phyloP scores from a whole-genome alignment of 2,888 invertebrate genomes.

The Petrolisthes cinctipes region DNA sequence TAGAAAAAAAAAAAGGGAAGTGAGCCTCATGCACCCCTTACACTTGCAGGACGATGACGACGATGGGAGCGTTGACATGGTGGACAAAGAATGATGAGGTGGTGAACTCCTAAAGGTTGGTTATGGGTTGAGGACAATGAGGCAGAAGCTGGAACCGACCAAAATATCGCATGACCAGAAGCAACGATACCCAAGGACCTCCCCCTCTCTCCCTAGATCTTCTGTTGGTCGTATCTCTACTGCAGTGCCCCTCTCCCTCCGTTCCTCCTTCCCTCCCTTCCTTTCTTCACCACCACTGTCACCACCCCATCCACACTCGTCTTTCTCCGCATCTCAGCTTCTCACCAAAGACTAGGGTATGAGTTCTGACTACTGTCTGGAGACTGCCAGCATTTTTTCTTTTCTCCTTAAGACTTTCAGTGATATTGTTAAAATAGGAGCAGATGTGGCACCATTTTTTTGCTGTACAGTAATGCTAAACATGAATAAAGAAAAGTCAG shows the following conservation, averaged over 20 bases:
- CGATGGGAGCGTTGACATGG: conserved; percentile 54
- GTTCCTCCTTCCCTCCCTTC: not conserved
- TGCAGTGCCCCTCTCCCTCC: not conserved
- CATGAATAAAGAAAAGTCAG: too few relatives aligned
- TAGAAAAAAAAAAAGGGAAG: too few relatives aligned
- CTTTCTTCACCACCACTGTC: not conserved
- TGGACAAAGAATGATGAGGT: conserved; percentile 52
- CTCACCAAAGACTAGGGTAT: conserved; percentile 54
- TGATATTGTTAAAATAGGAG: not conserved
- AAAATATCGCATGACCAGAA: not conserved
- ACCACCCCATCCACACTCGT: conserved; percentile 34
- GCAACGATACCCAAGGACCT: not conserved
- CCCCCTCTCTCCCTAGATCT: not conserved
- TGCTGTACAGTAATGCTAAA: too few relatives aligned
- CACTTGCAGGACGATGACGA: conserved; percentile 54
- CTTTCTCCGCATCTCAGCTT: conserved; percentile 56
- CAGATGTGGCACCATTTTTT: too few relatives aligned
- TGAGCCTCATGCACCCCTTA: not conserved
- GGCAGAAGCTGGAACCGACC: not conserved
- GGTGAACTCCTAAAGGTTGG: not conserved
- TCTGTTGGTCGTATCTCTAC: not conserved
- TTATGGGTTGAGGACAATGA: not conserved
- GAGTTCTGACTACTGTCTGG: conserved; percentile 21
- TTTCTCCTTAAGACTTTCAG: not conserved
- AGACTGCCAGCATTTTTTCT: not conserved